Conservation (phyloP, 2,888 invertebrate species). For the Agrotis clavis region DNA sequence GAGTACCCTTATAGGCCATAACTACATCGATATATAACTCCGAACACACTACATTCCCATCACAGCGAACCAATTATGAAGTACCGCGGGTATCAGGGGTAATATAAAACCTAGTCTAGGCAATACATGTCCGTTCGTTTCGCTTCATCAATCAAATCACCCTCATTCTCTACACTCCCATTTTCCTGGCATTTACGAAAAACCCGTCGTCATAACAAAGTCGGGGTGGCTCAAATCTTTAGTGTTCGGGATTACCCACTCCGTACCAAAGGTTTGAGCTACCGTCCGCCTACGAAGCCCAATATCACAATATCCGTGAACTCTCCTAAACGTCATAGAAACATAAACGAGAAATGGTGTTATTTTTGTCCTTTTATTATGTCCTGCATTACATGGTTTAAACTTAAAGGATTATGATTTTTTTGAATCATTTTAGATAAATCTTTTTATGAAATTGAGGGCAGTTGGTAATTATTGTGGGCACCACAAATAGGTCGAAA, state of each 20-base stretch:
- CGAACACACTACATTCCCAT: constrained; percentile 24
- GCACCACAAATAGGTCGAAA: neutral
- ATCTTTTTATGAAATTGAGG: neutral
- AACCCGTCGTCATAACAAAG: constrained; percentile 56
- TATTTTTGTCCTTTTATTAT: constrained; percentile 57
- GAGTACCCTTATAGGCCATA: constrained; percentile 53
- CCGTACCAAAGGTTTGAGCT: constrained; percentile 62
- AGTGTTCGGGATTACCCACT: constrained; percentile 10
- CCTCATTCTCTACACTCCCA: constrained; percentile 22
- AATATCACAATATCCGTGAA: constrained; percentile 72
- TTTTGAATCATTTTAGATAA: neutral
- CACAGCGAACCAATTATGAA: constrained; percentile 13
- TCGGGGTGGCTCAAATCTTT: constrained; percentile 43
- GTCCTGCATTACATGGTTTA: constrained; percentile 14
- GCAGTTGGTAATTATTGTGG: neutral
- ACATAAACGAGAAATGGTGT: constrained; percentile 67
- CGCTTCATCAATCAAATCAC: constrained; percentile 12
- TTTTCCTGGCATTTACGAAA: constrained; percentile 60
- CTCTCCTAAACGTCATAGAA: constrained; percentile 81
- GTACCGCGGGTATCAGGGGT: constrained; percentile 5
- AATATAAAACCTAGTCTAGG: constrained; percentile 42
- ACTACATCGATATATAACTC: constrained; percentile 18
- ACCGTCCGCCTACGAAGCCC: constrained; percentile 61
- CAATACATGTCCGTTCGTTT: constrained; percentile 21
- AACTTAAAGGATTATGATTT: neutral